phyloP scores from a whole-genome alignment of 2,797 vertebrate species.

The Halcyon leucocephala region DNA sequence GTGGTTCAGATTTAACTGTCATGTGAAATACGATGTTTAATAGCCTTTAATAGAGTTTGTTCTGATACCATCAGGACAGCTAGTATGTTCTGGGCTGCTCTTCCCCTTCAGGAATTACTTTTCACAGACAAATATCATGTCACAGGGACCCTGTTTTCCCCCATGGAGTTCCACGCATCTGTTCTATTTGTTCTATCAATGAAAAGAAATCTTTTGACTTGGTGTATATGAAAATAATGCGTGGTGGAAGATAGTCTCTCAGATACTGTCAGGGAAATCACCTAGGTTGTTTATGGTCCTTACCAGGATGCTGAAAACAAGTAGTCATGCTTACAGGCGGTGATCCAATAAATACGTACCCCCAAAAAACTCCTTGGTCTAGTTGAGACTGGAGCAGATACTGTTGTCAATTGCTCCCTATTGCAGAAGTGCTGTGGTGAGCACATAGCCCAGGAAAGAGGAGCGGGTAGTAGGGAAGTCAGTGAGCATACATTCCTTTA shows the following conservation, averaged over 20 bases:
- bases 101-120: slow-evolving; percentile 40
- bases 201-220: slow-evolving; percentile 65
- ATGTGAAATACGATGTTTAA: slow-evolving; percentile 36
- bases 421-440: background rate
- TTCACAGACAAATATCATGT: slow-evolving; percentile 62
- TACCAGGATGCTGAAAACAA: slow-evolving; percentile 27
- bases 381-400: background rate
- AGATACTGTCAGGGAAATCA: slow-evolving; percentile 11
- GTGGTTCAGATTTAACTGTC: slow-evolving; percentile 32
- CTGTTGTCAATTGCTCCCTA: slow-evolving; percentile 7
- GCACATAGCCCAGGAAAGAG: background rate
- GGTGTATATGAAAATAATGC: background rate
- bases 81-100: background rate
- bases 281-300: background rate
- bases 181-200: slow-evolving; percentile 67
- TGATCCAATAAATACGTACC: slow-evolving; percentile 15
- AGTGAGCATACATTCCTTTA: background rate
- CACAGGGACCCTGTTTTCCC: slow-evolving; percentile 53
- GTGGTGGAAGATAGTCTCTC: slow-evolving; percentile 1
- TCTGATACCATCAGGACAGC: slow-evolving; percentile 45
- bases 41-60: slow-evolving; percentile 56
- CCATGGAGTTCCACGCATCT: slow-evolving; percentile 57
- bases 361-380: background rate
- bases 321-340: background rate
- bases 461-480: background rate